Evolutionary conservation across 1,140 invertebrate species (phyloP), one percentile per base, ranked within the genome.

Genomic region (Prorops nasuta): DNA sequence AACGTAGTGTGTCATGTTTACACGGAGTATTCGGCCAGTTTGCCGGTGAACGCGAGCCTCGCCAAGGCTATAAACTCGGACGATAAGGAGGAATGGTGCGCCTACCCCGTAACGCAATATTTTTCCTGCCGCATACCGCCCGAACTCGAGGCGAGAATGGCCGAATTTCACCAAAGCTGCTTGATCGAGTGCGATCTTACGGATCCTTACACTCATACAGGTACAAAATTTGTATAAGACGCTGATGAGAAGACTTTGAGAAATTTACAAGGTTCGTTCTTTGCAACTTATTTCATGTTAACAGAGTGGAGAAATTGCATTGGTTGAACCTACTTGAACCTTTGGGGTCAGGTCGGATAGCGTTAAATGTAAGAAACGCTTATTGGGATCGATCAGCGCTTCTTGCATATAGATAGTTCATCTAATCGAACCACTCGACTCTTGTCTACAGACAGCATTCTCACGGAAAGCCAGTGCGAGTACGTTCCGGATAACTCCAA

Each of bases 151-250:
- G 71, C 49, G 51, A 61, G 56, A 16, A 65, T 72, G 57, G 44
- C 53, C 32, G 48, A 76, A 49, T 58, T 69, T 17, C 76, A 78
- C 49, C 68, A 76, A 41, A 73, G 55, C 18, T 84, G 83, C 52
- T 74, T 76, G 3, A 81, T 90, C 32, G 78, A 86, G 47, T 90
- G 89, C 55, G 79, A 83, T 54, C 78, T 89, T 7, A 70, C 83
- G 8, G 78, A 88, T 68, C 84, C 86, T 0, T 89, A 87, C 59
- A 82, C 83, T 44, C 72, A 80, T 47, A 71, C 80, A 2, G 70
- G 70, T 73, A 62, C 37, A n/a, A n/a, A n/a, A n/a, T n/a, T n/a
- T n/a, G n/a, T n/a, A n/a, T n/a, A n/a, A n/a, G n/a, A n/a, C n/a
- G n/a, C n/a, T n/a, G n/a, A n/a, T n/a, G n/a, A n/a, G n/a, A n/a